A percentile compares a stretch with the other conserved stretches of the same genome.
Conservation (phyloP, 2,113 vertebrate species). For the Tauraco erythrolophus region DNA sequence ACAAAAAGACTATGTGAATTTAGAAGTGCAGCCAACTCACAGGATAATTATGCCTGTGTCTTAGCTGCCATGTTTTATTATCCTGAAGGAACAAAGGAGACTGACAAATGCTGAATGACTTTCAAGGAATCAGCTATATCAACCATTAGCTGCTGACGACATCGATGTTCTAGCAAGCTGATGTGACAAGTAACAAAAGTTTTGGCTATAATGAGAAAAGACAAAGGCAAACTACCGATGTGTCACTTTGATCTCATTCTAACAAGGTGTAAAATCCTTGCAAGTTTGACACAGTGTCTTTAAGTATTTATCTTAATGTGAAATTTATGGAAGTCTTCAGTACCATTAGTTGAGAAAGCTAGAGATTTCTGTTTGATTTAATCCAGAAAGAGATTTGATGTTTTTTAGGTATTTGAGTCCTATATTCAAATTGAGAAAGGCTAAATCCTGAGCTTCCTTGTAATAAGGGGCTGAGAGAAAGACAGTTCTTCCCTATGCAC, state of each 20-base stretch:
- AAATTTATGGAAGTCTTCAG: not conserved
- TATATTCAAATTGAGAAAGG: not conserved
- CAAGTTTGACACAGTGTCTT: not conserved
- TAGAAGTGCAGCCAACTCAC: not conserved
- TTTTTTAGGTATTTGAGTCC: not conserved
- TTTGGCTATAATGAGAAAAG: not conserved
- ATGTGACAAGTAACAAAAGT: not conserved
- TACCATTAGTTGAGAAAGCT: not conserved
- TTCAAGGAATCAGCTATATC: not conserved
- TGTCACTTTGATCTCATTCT: not conserved
- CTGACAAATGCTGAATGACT: not conserved
- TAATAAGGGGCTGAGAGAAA: not conserved
- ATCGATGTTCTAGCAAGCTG: not conserved
- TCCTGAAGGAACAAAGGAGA: not conserved
- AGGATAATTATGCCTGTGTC: not conserved
- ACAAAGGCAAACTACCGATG: not conserved
- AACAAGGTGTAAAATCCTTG: not conserved
- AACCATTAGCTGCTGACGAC: not conserved
- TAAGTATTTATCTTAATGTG: not conserved
- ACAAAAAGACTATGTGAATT: not conserved
- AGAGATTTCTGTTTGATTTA: not conserved
- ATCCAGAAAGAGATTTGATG: not conserved
- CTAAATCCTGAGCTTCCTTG: not conserved
- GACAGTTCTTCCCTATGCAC: not conserved
- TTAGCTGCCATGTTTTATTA: constrained; percentile 14